Conservation (phyloP, 2,797 vertebrate genomes). For the Channallabes apus region DNA sequence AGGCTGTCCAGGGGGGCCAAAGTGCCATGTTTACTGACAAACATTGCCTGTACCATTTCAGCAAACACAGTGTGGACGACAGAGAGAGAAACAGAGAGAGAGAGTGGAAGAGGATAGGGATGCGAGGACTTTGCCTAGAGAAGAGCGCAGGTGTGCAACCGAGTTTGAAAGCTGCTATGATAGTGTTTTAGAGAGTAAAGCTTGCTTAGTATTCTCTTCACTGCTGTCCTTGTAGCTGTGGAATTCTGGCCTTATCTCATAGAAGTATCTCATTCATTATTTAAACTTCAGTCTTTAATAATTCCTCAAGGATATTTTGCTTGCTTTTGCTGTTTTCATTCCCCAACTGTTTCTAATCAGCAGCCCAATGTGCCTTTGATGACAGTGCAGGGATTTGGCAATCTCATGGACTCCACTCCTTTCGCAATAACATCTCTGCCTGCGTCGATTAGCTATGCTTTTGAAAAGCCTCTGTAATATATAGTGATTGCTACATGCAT, state of each 20-base stretch:
- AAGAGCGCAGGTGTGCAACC: not conserved
- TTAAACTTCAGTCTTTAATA: slow-evolving; percentile 68
- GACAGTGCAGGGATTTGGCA: slow-evolving; percentile 31
- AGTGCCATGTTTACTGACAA: slow-evolving; percentile 48
- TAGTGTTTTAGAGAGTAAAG: slow-evolving; percentile 62
- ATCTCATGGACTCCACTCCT: slow-evolving; percentile 4
- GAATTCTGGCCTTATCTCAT: slow-evolving; percentile 69
- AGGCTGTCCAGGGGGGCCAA: slow-evolving; percentile 24
- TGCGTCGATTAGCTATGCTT: not conserved
- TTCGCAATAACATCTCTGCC: slow-evolving; percentile 13
- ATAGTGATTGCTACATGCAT: slow-evolving; percentile 6
- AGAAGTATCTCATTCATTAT: slow-evolving; percentile 74
- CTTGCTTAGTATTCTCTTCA: slow-evolving; percentile 69
- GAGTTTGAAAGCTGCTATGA: slow-evolving; percentile 36
- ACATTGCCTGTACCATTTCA: slow-evolving; percentile 36
- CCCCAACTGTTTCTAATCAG: slow-evolving; percentile 39
- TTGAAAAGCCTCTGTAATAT: slow-evolving; percentile 6
- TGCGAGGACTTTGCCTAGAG: not conserved
- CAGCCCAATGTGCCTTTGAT: slow-evolving; percentile 43
- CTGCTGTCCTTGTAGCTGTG: slow-evolving; percentile 66
- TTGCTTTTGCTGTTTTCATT: slow-evolving; percentile 42
- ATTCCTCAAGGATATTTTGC: slow-evolving; percentile 60
- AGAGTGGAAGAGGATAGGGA: not conserved
- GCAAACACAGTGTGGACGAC: slow-evolving; percentile 38
- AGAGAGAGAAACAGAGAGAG: slow-evolving; percentile 7